Percentiles rank a stretch among this genome's conserved stretches.
These are phyloP conservation scores for Panurus biarmicus DNA, from an alignment of 2,113 vertebrate species.

Conservation along the genomic window DNA sequence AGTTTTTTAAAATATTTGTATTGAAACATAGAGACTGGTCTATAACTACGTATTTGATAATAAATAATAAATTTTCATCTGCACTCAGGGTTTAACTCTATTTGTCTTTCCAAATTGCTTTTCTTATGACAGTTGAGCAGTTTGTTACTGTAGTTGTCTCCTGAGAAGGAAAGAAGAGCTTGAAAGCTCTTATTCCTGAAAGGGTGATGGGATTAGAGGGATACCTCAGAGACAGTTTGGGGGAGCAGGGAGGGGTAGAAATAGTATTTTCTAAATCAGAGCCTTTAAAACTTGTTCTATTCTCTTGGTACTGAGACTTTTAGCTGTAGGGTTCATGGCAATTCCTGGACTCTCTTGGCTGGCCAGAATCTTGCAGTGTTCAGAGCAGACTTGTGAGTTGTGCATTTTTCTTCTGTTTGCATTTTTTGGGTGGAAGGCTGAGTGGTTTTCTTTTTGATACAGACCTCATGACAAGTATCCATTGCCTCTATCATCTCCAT, in stretches of 20 bases:
- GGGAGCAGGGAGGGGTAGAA: fast-evolving
- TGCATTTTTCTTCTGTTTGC: not conserved
- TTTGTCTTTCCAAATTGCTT: not conserved
- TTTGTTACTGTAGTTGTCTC: not conserved
- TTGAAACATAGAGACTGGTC: not conserved
- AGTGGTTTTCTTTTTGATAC: not conserved
- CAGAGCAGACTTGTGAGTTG: not conserved
- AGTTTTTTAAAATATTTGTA: not conserved
- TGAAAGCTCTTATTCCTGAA: not conserved
- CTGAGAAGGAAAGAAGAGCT: not conserved
- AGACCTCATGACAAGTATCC: not conserved
- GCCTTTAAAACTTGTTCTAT: not conserved
- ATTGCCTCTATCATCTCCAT: not conserved
- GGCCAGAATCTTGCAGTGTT: not conserved
- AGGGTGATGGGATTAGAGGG: not conserved
- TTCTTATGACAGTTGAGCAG: not conserved
- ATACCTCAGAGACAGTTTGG: not conserved
- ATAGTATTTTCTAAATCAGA: not conserved
- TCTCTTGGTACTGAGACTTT: not conserved
- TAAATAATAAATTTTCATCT: not conserved
- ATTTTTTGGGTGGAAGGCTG: not conserved
- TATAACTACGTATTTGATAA: not conserved
- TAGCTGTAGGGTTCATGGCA: not conserved
- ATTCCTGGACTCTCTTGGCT: not conserved
- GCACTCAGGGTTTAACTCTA: not conserved